Percentiles rank a stretch among this genome's conserved stretches.
Evolutionary conservation across 2,888 invertebrate species (phyloP).

Genomic region (Limenitis camilla): DNA sequence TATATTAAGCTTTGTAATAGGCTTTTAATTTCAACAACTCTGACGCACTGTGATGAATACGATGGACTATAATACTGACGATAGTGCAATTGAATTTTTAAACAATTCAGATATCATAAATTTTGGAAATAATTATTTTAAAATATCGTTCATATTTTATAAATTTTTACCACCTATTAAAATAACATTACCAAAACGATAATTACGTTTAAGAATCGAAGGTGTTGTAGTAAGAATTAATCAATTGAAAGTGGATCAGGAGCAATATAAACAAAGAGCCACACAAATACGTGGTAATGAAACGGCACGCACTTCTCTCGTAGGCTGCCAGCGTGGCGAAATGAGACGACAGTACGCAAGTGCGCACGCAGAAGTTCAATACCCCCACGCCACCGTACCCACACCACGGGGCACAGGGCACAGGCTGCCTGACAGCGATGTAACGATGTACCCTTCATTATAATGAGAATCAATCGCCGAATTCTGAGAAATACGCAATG

Average conservation of each 20-base stretch:
- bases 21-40: no score
- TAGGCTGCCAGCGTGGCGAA: slow-evolving; percentile 45
- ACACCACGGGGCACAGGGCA: slow-evolving; percentile 33
- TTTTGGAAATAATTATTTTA: neutral
- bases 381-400: slow-evolving; percentile 41
- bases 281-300: slow-evolving; percentile 62
- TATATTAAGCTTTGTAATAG: slow-evolving; percentile 29
- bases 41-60: neutral
- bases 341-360: slow-evolving; percentile 44
- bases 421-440: slow-evolving; percentile 66
- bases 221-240: slow-evolving; percentile 62
- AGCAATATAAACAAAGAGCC: slow-evolving; percentile 68
- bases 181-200: slow-evolving; percentile 14
- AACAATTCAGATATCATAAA: neutral
- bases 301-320: slow-evolving; percentile 54
- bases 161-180: neutral
- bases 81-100: no score
- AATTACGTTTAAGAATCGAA: slow-evolving; percentile 38
- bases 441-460: slow-evolving; percentile 70
- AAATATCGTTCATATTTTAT: no score
- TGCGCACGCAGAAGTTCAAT: slow-evolving; percentile 49
- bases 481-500: slow-evolving; percentile 34
- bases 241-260: slow-evolving; percentile 69
- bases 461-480: slow-evolving; percentile 73
- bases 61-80: no score